Conservation (phyloP, 1,140 invertebrate genomes). For the Sycophaga agraensis region DNA sequence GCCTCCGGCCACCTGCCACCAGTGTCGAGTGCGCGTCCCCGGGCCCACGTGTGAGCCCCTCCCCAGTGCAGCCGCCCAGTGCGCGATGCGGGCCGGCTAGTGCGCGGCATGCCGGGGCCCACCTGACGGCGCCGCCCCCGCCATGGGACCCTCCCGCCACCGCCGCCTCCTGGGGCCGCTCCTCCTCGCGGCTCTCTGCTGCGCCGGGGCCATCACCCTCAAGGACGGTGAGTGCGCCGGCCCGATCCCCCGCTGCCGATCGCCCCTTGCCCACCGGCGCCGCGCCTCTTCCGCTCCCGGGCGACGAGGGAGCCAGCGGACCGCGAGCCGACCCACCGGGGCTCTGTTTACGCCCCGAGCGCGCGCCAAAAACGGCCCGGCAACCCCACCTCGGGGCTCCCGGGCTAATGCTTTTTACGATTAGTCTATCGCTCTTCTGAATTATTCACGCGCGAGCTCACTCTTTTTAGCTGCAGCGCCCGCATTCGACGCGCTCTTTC, state of each 20-base stretch:
- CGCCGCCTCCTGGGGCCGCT: constrained; percentile 46
- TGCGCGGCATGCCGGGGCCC: too few relatives aligned
- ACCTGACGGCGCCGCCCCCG: too few relatives aligned
- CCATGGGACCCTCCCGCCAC: constrained; percentile 29
- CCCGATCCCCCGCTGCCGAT: neutral
- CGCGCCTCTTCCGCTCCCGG: neutral
- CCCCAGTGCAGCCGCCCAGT: neutral
- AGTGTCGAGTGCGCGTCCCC: neutral
- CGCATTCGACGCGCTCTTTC: too few relatives aligned
- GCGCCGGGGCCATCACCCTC: constrained; percentile 51
- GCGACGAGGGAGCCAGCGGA: neutral
- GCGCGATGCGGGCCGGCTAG: too few relatives aligned
- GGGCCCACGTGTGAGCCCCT: neutral
- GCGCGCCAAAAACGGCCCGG: too few relatives aligned
- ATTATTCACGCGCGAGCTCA: neutral
- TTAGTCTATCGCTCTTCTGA: neutral
- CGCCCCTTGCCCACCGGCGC: neutral
- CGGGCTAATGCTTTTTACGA: constrained; percentile 17
- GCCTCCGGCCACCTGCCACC: too few relatives aligned
- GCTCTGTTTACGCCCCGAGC: neutral
- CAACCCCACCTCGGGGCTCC: neutral
- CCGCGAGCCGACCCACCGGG: neutral
- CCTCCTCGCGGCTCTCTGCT: constrained; percentile 50
- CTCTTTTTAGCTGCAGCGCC: too few relatives aligned
- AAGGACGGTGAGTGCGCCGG: constrained; percentile 51